These are phyloP conservation scores for Tridacna gigas DNA, from an alignment of 2,888 invertebrate genomes.

Conservation along the genomic window DNA sequence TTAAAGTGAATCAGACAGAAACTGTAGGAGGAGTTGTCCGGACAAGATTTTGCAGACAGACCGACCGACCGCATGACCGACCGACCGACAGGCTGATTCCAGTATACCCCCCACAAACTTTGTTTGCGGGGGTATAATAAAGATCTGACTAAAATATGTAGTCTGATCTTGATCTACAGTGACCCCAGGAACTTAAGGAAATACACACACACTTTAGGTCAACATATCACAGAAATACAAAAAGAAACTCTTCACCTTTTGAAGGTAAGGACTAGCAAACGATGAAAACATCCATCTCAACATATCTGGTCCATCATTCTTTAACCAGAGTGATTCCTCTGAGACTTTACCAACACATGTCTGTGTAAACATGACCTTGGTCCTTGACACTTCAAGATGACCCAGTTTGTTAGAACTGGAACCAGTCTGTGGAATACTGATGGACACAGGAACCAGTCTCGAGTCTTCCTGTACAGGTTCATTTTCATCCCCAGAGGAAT, in stretches of 20 bases:
- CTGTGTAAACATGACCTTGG: slow-evolving; percentile 58
- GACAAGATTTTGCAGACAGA: too few species aligned
- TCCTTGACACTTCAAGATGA: slow-evolving; percentile 57
- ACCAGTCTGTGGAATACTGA: slow-evolving; percentile 29
- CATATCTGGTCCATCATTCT: slow-evolving; percentile 65
- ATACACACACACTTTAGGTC: too few species aligned
- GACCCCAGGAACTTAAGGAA: too few species aligned
- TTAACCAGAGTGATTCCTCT: slow-evolving; percentile 70
- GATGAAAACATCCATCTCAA: slow-evolving; percentile 73
- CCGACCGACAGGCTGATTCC: too few species aligned
- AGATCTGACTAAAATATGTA: too few species aligned
- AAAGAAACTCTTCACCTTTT: slow-evolving; percentile 38
- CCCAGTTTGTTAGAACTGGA: slow-evolving; percentile 49
- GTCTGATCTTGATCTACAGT: too few species aligned
- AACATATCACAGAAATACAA: too few species aligned
- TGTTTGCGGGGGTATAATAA: too few species aligned
- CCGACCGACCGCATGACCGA: too few species aligned
- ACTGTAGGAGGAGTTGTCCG: too few species aligned
- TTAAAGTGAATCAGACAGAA: too few species aligned
- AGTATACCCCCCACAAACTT: too few species aligned
- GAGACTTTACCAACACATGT: slow-evolving; percentile 64
- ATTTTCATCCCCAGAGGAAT: slow-evolving; percentile 26
- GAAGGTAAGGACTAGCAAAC: slow-evolving; percentile 76
- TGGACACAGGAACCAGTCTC: slow-evolving; percentile 50
- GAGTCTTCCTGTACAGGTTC: slow-evolving; percentile 27